These are phyloP conservation scores for Drosophila merina DNA, from an alignment of 2,888 invertebrate species.

Conservation along the genomic window DNA sequence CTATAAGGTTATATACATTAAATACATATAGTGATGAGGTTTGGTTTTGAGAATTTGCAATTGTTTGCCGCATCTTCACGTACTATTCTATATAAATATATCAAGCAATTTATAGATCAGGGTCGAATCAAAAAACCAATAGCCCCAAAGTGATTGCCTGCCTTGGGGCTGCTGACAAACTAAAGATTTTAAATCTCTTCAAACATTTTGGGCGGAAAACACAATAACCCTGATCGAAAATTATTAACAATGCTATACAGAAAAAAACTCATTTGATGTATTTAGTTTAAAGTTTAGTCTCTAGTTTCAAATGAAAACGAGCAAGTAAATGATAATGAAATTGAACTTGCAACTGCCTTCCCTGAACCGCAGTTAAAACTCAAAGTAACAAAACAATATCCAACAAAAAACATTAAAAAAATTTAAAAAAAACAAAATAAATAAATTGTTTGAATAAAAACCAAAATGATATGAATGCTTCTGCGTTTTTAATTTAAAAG, in stretches of 20 bases:
- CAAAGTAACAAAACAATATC: constrained; percentile 18
- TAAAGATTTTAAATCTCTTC: neutral
- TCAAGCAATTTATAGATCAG: constrained; percentile 19
- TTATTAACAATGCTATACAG: constrained; percentile 11
- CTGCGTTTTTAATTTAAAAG: constrained; percentile 12
- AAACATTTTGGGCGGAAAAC: neutral
- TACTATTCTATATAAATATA: constrained; percentile 15
- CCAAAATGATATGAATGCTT: constrained; percentile 27
- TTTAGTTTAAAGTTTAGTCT: constrained; percentile 47
- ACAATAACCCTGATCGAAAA: neutral
- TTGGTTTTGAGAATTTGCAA: constrained; percentile 17
- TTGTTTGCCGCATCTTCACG: constrained; percentile 20
- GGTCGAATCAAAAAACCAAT: neutral
- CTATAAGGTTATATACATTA: constrained; percentile 24
- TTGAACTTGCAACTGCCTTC: constrained; percentile 20
- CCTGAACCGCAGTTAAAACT: constrained; percentile 27
- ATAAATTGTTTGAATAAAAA: constrained; percentile 58
- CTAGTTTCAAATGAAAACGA: constrained; percentile 40
- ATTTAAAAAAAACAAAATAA: constrained; percentile 53
- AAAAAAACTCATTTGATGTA: constrained; percentile 48
- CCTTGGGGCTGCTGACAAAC: neutral
- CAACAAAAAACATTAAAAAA: constrained; percentile 33
- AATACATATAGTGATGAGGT: constrained; percentile 7
- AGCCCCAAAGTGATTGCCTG: neutral
- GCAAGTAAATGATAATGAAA: constrained; percentile 1